Conservation (phyloP, 2,888 invertebrate species). For the Onthophagus sagittarius region DNA sequence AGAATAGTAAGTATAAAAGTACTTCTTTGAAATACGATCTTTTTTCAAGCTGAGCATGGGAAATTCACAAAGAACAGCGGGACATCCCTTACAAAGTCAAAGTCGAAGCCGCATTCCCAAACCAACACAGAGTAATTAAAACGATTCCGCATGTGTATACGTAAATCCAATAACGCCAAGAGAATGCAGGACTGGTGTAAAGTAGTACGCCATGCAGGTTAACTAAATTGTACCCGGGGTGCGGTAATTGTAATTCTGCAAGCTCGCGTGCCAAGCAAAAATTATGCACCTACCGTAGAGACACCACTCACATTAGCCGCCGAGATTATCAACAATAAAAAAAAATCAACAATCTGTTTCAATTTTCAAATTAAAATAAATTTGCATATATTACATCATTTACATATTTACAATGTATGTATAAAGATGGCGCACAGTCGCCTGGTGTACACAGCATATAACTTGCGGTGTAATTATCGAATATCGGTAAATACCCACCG, state of each 20-base stretch:
- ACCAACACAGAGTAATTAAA: background rate
- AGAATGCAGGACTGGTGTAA: background rate
- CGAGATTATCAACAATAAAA: background rate
- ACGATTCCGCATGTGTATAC: background rate
- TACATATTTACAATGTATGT: too few relatives aligned
- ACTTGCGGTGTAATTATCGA: conserved; percentile 1
- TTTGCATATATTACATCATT: too few relatives aligned
- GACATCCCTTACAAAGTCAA: background rate
- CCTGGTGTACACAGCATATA: background rate
- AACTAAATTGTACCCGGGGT: background rate
- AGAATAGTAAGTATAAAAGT: too few relatives aligned
- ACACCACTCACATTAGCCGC: background rate
- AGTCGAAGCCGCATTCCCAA: background rate
- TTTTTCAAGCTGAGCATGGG: too few relatives aligned
- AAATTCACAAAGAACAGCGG: background rate
- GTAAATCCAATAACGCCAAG: background rate
- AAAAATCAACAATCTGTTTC: background rate
- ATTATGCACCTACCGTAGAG: background rate
- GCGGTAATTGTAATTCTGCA: background rate
- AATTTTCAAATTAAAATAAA: background rate
- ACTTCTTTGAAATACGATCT: too few relatives aligned
- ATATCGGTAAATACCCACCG: conserved; percentile 1
- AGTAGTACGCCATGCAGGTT: background rate
- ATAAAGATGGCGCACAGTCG: background rate
- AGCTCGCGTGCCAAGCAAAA: background rate